A percentile compares a stretch with the other conserved stretches of the same genome.
Conservation (phyloP, 2,797 vertebrate genomes). For the Ptychobarbus kaznakovi region DNA sequence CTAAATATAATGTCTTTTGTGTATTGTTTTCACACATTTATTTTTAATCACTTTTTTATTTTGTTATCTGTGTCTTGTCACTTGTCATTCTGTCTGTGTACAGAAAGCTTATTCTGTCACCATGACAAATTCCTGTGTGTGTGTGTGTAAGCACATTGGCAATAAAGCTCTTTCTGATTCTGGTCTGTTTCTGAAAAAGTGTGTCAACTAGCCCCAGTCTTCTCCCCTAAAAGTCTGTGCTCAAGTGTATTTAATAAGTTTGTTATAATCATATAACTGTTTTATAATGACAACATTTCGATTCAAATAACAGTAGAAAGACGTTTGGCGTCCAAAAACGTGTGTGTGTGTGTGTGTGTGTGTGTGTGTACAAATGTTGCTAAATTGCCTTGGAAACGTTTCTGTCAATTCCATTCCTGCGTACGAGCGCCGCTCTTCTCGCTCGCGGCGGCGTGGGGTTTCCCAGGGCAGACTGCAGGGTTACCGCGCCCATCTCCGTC, state of each 20-base stretch:
- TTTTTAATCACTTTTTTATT: not conserved
- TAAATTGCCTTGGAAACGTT: slow-evolving; percentile 13
- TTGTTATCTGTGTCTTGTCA: not conserved
- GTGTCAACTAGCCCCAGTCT: not conserved
- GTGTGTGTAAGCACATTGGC: not conserved
- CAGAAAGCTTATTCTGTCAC: not conserved
- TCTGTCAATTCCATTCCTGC: slow-evolving; percentile 12
- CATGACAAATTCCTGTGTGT: not conserved
- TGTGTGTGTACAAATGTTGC: not conserved
- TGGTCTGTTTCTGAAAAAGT: not conserved
- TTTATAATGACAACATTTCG: not conserved
- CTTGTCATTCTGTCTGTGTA: not conserved
- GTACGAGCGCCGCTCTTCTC: slow-evolving; percentile 2
- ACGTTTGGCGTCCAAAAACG: not conserved
- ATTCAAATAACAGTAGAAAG: not conserved
- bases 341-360: too few relatives aligned
- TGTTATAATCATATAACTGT: too few relatives aligned
- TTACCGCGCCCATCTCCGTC: slow-evolving; percentile 85
- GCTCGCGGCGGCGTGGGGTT: slow-evolving; percentile 78
- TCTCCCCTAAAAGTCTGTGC: not conserved
- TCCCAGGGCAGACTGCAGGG: slow-evolving; percentile 82
- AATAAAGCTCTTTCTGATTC: not conserved
- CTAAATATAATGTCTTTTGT: not conserved
- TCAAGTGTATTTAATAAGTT: not conserved
- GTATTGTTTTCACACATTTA: not conserved